phyloP scores from a whole-genome alignment of 2,797 vertebrate genomes.

The Lagodon rhomboides region DNA sequence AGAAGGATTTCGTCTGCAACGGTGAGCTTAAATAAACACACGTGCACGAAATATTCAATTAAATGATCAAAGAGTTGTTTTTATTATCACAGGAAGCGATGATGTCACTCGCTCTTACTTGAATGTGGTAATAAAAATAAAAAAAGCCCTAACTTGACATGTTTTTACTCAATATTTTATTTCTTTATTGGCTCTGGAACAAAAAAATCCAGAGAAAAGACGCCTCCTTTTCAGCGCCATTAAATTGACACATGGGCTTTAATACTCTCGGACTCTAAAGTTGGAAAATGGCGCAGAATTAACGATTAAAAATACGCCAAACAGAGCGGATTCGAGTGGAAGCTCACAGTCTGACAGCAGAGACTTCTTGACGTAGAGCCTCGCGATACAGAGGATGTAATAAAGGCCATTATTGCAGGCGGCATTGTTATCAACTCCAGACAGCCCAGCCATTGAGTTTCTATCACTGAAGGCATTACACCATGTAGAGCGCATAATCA shows the following conservation, averaged over 20 bases:
- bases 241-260: background rate
- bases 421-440: conserved; percentile 57
- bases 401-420: conserved; percentile 37
- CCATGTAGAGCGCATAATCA: conserved; percentile 63
- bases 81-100: conserved; percentile 7
- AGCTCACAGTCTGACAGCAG: background rate
- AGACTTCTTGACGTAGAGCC: conserved; percentile 3
- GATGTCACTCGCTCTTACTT: background rate
- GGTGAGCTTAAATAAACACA: conserved; percentile 82
- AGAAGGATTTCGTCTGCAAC: conserved; percentile 95
- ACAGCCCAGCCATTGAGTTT: conserved; percentile 54
- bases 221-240: background rate
- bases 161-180: background rate
- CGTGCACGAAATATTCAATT: background rate
- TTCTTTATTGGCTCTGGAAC: background rate
- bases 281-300: background rate
- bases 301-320: background rate
- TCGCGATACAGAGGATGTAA: conserved; percentile 15
- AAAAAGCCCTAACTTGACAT: conserved; percentile 1
- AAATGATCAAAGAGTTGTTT: background rate
- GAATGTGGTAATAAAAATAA: conserved; percentile 11
- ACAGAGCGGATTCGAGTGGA: background rate
- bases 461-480: conserved; percentile 58
- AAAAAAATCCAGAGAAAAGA: conserved; percentile 9
- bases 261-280: background rate